Percentiles rank a stretch among this genome's conserved stretches.
Conservation (phyloP, 2,113 vertebrate species). For the Bufo bufo region DNA sequence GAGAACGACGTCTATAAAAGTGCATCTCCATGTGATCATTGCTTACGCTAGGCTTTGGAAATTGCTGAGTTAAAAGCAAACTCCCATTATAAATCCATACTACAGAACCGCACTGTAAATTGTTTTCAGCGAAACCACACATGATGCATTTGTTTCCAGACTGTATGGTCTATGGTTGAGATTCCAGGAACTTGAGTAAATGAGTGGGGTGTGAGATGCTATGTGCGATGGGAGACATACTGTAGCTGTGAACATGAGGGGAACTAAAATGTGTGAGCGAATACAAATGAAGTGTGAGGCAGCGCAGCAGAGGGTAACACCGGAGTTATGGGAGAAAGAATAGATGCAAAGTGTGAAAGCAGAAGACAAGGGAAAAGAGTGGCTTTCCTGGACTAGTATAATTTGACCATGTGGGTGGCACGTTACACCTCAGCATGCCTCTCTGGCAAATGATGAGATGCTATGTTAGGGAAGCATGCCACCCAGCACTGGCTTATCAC, state of each 20-base stretch:
- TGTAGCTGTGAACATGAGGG: constrained; percentile 3
- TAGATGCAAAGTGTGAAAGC: constrained; percentile 5
- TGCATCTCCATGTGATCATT: background rate
- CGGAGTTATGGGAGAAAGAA: background rate
- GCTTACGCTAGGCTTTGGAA: background rate
- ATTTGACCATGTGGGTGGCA: constrained; percentile 40
- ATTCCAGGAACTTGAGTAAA: constrained; percentile 14
- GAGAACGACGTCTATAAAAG: background rate
- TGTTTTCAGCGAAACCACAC: background rate
- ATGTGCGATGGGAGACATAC: constrained; percentile 4
- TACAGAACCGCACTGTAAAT: background rate
- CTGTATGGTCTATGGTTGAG: background rate
- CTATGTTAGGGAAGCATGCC: constrained; percentile 24
- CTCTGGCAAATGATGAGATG: constrained; percentile 23
- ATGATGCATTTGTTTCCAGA: background rate
- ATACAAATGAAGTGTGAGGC: constrained; percentile 22
- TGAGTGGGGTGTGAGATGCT: constrained; percentile 5
- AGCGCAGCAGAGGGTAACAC: background rate
- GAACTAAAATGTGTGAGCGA: background rate
- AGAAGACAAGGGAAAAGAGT: background rate
- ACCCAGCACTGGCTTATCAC: constrained; percentile 26
- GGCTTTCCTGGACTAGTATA: background rate
- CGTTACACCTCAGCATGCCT: constrained; percentile 33
- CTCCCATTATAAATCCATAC: constrained; percentile 14
- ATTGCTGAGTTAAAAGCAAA: background rate